These are phyloP conservation scores for Aphelenchoides fujianensis DNA, from an alignment of 1,140 invertebrate genomes.

Conservation along the genomic window DNA sequence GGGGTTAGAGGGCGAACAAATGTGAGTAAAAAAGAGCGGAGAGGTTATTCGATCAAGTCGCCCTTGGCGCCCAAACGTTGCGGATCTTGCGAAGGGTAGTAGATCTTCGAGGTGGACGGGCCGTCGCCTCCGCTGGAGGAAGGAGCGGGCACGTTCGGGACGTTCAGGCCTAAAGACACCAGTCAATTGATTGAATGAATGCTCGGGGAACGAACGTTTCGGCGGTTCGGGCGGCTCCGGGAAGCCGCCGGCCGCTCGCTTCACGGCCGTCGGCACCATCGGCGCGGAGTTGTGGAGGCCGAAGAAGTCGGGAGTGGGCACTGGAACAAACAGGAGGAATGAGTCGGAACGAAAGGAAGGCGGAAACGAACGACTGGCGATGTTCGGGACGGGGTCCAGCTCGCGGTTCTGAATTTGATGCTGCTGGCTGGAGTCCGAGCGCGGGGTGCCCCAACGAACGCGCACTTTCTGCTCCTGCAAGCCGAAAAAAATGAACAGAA, in stretches of 20 bases:
- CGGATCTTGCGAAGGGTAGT: slow-evolving; percentile 62
- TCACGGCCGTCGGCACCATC: slow-evolving; percentile 8
- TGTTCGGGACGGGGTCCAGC: slow-evolving; percentile 54
- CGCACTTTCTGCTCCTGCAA: slow-evolving; percentile 79
- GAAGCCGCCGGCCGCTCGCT: slow-evolving; percentile 13
- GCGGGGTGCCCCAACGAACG: slow-evolving; percentile 83
- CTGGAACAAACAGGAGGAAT: too few relatives aligned
- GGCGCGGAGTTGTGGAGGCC: background rate
- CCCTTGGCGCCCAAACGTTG: slow-evolving; percentile 58
- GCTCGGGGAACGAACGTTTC: too few relatives aligned
- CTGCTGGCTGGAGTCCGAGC: slow-evolving; percentile 35
- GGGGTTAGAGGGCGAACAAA: background rate
- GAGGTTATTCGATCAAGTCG: slow-evolving; percentile 48
- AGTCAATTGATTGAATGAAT: too few relatives aligned
- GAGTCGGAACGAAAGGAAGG: too few relatives aligned
- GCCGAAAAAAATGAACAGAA: background rate
- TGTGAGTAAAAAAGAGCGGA: background rate
- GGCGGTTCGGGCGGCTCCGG: slow-evolving; percentile 17
- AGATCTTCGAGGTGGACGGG: slow-evolving; percentile 19
- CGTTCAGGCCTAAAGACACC: too few relatives aligned
- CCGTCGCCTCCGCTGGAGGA: background rate
- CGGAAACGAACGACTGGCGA: slow-evolving; percentile 40
- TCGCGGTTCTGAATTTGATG: slow-evolving; percentile 27
- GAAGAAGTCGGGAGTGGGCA: slow-evolving; percentile 35
- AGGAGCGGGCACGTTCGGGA: slow-evolving; percentile 34